Evolutionary conservation across 1,140 invertebrate genomes (phyloP), one percentile per base, ranked within the genome.

Genomic region (Potamilus streckersoni): DNA sequence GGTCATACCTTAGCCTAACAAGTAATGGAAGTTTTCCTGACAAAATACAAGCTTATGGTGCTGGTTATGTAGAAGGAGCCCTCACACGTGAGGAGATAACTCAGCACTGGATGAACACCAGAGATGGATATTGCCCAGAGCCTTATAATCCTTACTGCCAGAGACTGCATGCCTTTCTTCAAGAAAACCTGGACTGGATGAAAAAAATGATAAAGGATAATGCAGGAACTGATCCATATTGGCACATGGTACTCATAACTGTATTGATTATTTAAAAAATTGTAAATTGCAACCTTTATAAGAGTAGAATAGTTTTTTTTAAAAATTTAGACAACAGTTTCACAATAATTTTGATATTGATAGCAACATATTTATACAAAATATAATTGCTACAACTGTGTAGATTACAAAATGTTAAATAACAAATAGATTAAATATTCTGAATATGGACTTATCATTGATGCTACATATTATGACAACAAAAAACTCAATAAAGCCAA

Each of bases 31-130:
- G 20, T 5, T 83, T 78, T 60, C 65, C 76, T 31, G 87, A 91
- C 86, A 92, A 92, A 78, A 92, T 94, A 13, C 96, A 97, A 90
- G 95, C 95, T 0, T 96, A 94, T 86, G 94, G 94, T 2, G 96
- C 96, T n/a, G 96, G 96, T 14, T 91, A 96, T n/a, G 91, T 95
- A 1, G 96, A 97, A 90, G 96, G 96, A 0, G 70, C 73, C 64
- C 60, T 87, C 5, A 88, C 88, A 31, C 59, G 74, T 31, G 93
- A 94, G 79, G 90, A 96, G 49, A 96, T 97, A 70, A 93, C 94
- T 85, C 93, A 93, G 83, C 94, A 95, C 86, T 95, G 95, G 92
- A 90, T 93, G 82, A 95, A 96, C 84, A 95, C 94, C 1, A 92
- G 96, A 31, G 90, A 92, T 62, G 89, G 88, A 57, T 92, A 93